Base-by-base conservation (phyloP, 1,140 invertebrate species). In the Amyelois transitella region DNA sequence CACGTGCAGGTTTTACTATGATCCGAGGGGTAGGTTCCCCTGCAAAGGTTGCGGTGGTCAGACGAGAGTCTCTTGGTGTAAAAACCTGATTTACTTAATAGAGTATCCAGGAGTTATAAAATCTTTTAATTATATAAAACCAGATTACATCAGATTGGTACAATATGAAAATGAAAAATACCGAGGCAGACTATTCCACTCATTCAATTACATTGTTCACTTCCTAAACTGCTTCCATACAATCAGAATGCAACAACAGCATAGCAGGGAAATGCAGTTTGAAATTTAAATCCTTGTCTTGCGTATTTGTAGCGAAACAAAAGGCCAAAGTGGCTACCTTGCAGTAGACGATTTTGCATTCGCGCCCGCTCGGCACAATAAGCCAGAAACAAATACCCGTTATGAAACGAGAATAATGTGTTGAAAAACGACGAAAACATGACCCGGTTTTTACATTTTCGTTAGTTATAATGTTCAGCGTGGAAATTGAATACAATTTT, bases 311-410 rank as follows among this genome's bases (percentile, higher is more conserved):
- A 53, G 18, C 19, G 45, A 65, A 65, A 69, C 66, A 69, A 63
- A 55, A 63, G 62, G 54, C 43, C 53, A 48, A 66, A 69, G 58
- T 63, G 54, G 63, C 55, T 62, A 63, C 60, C 66, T 66, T 66
- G 62, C 63, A 61, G 52, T 58, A 54, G 49, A 48, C 51, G 62
- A 65, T 62, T 60, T 61, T 55, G 59, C 54, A 61, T 66, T 51
- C 43, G 51, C 32, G 58, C 53, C 51, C 60, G 60, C 55, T 58
- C 38, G n/a, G 52, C 59, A 51, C 49, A 57, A 55, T 45, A 48
- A 57, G 54, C 49, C 20, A n/a, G 51, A 43, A 57, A 52, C 50
- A 50, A 69, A 64, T 61, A 19, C 45, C 20, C 19, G 20, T 21
- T 48, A 48, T 20, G 45, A 48, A 48, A 48, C 18, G 45, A 21